phyloP scores from a whole-genome alignment of 2,797 vertebrate species.

The Tympanoctomys barrerae region DNA sequence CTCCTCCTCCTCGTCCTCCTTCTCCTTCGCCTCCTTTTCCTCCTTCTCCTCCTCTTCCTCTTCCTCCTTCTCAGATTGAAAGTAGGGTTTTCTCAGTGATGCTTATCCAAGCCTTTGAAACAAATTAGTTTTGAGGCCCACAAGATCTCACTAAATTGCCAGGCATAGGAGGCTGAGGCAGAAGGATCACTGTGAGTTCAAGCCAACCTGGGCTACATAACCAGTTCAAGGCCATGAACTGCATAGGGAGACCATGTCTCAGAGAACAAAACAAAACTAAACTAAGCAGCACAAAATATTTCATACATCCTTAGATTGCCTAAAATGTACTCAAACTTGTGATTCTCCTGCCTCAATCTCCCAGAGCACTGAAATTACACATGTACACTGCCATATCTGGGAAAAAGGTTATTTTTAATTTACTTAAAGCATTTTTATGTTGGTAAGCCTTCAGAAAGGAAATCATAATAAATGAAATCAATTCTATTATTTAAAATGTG shows the following conservation, averaged over 20 bases:
- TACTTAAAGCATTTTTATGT: neutral
- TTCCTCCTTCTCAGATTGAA: neutral
- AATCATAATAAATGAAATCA: neutral
- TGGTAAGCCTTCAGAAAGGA: neutral
- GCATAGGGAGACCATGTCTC: no score
- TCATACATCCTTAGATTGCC: neutral
- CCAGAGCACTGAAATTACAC: neutral
- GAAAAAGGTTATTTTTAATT: neutral
- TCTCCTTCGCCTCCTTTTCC: neutral
- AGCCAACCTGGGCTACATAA: no score
- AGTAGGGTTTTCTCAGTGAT: neutral
- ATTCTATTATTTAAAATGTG: neutral
- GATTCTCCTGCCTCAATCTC: neutral
- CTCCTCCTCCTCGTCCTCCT: neutral
- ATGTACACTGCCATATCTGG: neutral
- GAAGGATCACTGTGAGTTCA: no score
- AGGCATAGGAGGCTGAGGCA: no score
- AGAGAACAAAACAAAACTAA: no score
- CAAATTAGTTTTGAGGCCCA: neutral
- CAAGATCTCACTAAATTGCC: neutral
- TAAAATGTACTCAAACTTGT: neutral
- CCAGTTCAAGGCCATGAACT: no score
- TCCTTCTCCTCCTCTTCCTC: rapidly evolving
- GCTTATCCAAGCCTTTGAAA: neutral
- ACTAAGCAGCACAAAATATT: no score